Evolutionary conservation across 2,888 invertebrate genomes (phyloP), one percentile per base, ranked within the genome.

Genomic region (Argyresthia albistria): DNA sequence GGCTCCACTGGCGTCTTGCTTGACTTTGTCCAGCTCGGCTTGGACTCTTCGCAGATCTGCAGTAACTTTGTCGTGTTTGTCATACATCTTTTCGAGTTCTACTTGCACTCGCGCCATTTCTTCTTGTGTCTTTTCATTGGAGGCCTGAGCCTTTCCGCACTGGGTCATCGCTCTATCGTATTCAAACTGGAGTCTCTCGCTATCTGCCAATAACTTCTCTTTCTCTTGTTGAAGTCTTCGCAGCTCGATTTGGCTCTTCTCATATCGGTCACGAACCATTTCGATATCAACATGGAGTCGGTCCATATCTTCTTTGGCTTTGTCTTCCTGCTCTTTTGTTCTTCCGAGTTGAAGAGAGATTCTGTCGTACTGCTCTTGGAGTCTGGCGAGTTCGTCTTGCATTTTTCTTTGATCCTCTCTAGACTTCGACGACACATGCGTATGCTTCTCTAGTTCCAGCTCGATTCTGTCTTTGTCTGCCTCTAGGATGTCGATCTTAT

Each of bases 291-390:
- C 91, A 60, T 91, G 84, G 60, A 94, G 72, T 61, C 94, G 89
- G 64, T 94, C 95, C 69, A 94, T 88, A 61, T 94, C 95, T 69
- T 95, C 94, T 66, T 96, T 95, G 35, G 95, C 93, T 72, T 97
- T 97, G 62, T 97, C 97, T 82, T 97, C 97, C 63, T 93, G 91
- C 76, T 97, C 97, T 76, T 96, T 96, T 52, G 95, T 93, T 61
- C 97, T 91, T 54, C 92, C 92, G 35, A 97, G 86, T 73, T 97
- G 96, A 62, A 97, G 87, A 10, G 95, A 93, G 12, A 95, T 93
- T 58, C 97, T 90, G 65, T 97, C 96, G 70, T 96, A 96, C 88
- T 95, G 91, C 82, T 97, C 97, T 74, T 97, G 96, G 52, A 96
- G 80, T 56, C 95, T 91, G 51, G 94, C 91, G 60, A 95, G 87